Conservation (phyloP, 2,888 invertebrate genomes). For the Hanleya hanleyi region DNA sequence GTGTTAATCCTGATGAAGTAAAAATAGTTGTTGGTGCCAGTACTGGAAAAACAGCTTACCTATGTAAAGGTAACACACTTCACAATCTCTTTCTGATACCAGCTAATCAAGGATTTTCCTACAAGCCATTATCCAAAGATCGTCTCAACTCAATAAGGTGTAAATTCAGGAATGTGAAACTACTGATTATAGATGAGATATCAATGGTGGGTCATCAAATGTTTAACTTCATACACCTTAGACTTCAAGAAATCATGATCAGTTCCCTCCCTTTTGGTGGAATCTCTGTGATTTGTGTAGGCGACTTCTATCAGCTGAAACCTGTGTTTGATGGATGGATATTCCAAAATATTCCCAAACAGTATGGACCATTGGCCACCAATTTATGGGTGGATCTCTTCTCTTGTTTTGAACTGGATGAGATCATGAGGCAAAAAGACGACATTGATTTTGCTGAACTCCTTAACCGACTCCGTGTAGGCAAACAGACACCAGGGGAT, state of each 20-base stretch:
- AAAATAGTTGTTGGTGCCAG: slow-evolving; percentile 22
- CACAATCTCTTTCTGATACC: slow-evolving; percentile 23
- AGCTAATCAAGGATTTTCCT: slow-evolving; percentile 16
- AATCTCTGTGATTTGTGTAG: slow-evolving; percentile 26
- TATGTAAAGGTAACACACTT: slow-evolving; percentile 22
- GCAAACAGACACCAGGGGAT: slow-evolving; percentile 9
- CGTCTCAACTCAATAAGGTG: slow-evolving; percentile 16
- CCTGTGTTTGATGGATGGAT: slow-evolving; percentile 37
- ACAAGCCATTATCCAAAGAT: slow-evolving; percentile 15
- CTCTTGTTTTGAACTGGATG: slow-evolving; percentile 22
- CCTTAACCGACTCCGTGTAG: slow-evolving; percentile 23
- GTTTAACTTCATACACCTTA: slow-evolving; percentile 7
- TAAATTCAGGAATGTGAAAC: slow-evolving; percentile 10
- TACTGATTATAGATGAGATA: slow-evolving; percentile 30
- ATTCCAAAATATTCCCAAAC: slow-evolving; percentile 8
- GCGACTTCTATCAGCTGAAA: slow-evolving; percentile 37
- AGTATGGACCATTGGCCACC: slow-evolving; percentile 23
- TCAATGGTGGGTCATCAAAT: slow-evolving; percentile 27
- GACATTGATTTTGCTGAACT: slow-evolving; percentile 32
- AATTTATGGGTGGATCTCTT: slow-evolving; percentile 34
- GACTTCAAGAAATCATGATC: slow-evolving; percentile 13
- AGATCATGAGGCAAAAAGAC: slow-evolving; percentile 37
- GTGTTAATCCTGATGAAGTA: slow-evolving; percentile 25
- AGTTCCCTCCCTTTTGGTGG: slow-evolving; percentile 11
- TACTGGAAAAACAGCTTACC: slow-evolving; percentile 26